Evolutionary conservation across 2,888 invertebrate species (phyloP), one percentile per base, ranked within the genome.

Genomic region (Reticulitermes lucifugus): DNA sequence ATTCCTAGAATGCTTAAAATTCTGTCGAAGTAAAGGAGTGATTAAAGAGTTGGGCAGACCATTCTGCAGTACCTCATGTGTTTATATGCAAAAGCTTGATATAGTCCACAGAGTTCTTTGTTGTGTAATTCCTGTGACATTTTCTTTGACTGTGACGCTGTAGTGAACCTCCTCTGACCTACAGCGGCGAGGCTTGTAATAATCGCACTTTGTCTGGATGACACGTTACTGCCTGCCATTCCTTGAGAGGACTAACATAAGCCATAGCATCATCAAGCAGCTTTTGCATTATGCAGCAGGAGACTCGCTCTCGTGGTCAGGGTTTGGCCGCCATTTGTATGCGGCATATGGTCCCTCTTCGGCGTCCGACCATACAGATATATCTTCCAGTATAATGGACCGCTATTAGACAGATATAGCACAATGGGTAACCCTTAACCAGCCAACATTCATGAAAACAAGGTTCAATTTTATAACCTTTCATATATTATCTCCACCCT

Each of bases 201-300:
- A 65, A 65, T 65, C n/a, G n/a, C 65, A 65, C 65, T 25, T 65
- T 6, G 25, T 6, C 65, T 25, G n/a, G n/a, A n/a, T 65, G n/a
- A n/a, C 65, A n/a, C 25, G 55, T 55, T 18, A 65, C 65, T 25
- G 6, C 60, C 60, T 60, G 6, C 60, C 60, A 12, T 12, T 65
- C n/a, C 25, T 25, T 25, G n/a, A 65, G 65, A 65, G 65, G 25
- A n/a, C 14, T 25, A 25, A 35, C 35, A 35, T 35, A 35, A n/a
- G n/a, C 65, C n/a, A 25, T 14, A n/a, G 73, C 35, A 73, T 41
- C 41, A 73, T 73, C 73, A 73, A 73, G 77, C n/a, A 46, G 77
- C 77, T 77, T 7, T 51, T 77, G 77, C 77, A 77, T 77, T 77
- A 77, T 77, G 77, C 77, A 77, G 77, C 35, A 46, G 65, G 65